Conservation (phyloP, 2,113 vertebrate genomes). For the Cinclus mexicanus region DNA sequence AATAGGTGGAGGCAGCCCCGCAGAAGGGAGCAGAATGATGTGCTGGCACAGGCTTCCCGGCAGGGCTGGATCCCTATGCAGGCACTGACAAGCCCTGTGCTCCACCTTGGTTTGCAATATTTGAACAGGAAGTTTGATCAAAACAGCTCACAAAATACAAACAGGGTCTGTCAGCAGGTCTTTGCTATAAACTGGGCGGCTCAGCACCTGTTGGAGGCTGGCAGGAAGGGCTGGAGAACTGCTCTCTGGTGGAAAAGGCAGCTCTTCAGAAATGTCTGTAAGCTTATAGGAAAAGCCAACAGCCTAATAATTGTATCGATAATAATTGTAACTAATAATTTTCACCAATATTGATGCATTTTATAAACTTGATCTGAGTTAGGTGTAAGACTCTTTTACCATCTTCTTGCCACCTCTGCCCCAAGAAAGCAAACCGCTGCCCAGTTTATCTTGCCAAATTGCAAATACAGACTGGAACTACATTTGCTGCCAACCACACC, state of each 20-base stretch:
- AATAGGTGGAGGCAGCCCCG: rapidly evolving
- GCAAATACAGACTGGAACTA: background rate
- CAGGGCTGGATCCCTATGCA: background rate
- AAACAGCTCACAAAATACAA: background rate
- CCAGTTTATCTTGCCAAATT: background rate
- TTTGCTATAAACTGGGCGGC: background rate
- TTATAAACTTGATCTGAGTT: background rate
- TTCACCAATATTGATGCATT: background rate
- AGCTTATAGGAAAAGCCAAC: background rate
- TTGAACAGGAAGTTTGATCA: background rate
- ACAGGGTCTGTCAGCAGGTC: background rate
- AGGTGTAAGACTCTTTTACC: background rate
- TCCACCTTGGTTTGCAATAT: background rate
- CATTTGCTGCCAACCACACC: background rate
- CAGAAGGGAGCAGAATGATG: background rate
- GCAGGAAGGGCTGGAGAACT: background rate
- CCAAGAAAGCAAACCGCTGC: background rate
- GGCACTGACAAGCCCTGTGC: background rate
- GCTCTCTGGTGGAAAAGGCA: background rate
- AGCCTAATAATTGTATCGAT: background rate
- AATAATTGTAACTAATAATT: background rate
- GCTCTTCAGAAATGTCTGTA: background rate
- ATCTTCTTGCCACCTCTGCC: background rate
- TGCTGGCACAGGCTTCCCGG: background rate
- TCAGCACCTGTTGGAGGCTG: background rate